Evolutionary conservation across 1,140 invertebrate species (phyloP).

Genomic region (Trachymyrmex septentrionalis): DNA sequence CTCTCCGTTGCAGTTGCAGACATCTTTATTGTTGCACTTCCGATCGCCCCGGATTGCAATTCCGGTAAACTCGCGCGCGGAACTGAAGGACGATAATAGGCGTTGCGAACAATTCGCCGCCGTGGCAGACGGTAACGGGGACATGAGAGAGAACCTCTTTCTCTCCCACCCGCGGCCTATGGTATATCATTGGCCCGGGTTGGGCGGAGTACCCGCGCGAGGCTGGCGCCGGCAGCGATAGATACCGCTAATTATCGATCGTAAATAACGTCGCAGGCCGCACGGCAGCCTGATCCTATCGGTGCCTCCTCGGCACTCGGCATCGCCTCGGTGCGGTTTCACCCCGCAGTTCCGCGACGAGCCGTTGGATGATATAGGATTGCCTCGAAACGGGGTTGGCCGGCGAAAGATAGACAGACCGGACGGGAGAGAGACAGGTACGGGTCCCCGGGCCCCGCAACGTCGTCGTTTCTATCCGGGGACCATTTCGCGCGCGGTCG

Average conservation of each 20-base stretch:
- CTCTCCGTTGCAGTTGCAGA: background rate
- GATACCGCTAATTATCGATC: conserved; percentile 87
- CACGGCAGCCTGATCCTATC: conserved; percentile 79
- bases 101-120: conserved; percentile 58
- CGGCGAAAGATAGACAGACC: conserved; percentile 26
- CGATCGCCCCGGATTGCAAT: background rate
- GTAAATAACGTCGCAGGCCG: conserved; percentile 83
- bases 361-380: conserved; percentile 76
- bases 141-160: conserved; percentile 47
- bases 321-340: conserved; percentile 50
- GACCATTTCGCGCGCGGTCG: conserved; percentile 43
- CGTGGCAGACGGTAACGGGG: conserved; percentile 53
- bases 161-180: conserved; percentile 53
- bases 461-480: conserved; percentile 44
- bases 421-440: background rate
- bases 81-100: conserved; percentile 5
- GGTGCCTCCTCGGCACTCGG: conserved; percentile 60
- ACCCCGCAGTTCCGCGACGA: conserved; percentile 64
- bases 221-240: conserved; percentile 86
- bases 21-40: background rate
- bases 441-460: conserved; percentile 26
- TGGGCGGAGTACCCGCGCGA: conserved; percentile 78
- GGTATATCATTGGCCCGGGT: conserved; percentile 74
- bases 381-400: conserved; percentile 71
- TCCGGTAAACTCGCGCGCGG: background rate